Evolutionary conservation across 1,140 invertebrate genomes (phyloP).

Genomic region (Archivesica marissinica): DNA sequence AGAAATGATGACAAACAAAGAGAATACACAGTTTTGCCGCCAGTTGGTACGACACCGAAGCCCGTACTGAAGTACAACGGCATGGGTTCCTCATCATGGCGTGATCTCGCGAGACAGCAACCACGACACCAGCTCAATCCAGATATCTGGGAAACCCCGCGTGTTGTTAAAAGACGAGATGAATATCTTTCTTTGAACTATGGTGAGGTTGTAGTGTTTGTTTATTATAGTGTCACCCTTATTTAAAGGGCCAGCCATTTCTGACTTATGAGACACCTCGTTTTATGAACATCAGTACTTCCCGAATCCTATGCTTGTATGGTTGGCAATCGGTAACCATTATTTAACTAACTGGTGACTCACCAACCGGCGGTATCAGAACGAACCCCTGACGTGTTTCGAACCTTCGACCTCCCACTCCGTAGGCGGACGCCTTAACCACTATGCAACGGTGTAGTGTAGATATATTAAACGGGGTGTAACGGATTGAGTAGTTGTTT

Average conservation of each 20-base stretch:
- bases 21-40: neutral
- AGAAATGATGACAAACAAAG: neutral
- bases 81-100: constrained; percentile 14
- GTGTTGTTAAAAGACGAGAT: neutral
- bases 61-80: constrained; percentile 11
- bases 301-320: too few relatives aligned
- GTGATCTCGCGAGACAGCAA: constrained; percentile 31
- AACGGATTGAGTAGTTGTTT: too few relatives aligned
- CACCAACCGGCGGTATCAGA: too few relatives aligned
- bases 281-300: too few relatives aligned
- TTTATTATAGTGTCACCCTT: neutral
- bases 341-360: too few relatives aligned
- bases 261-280: neutral
- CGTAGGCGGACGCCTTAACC: too few relatives aligned
- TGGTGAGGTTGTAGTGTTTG: neutral
- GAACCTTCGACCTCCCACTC: too few relatives aligned
- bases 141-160: constrained; percentile 21
- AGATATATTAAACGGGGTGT: too few relatives aligned
- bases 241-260: neutral
- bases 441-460: too few relatives aligned
- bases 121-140: neutral
- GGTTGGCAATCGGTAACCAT: too few relatives aligned
- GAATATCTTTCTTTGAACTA: neutral
- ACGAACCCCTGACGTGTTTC: too few relatives aligned
- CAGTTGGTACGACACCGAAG: constrained; percentile 33